These are phyloP conservation scores for Enteromius unitaeniatus DNA, from an alignment of 2,797 vertebrate genomes.

Conservation along the genomic window DNA sequence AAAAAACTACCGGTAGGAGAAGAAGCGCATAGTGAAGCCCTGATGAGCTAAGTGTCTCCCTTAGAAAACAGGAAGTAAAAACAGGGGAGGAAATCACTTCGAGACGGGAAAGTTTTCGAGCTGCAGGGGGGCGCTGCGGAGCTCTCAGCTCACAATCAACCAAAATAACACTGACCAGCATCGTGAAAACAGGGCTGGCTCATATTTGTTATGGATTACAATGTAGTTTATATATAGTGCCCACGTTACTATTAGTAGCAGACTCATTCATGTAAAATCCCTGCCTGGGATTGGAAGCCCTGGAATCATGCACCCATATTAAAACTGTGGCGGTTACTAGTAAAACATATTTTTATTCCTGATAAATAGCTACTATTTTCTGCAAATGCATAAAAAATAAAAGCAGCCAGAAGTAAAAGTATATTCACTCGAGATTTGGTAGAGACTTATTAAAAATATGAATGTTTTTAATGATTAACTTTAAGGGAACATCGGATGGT, in stretches of 20 bases:
- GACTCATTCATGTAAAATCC: no score
- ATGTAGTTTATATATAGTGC: neutral
- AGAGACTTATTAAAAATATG: neutral
- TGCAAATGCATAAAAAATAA: neutral
- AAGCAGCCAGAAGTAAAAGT: neutral
- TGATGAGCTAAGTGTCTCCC: constrained; percentile 58
- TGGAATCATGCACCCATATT: neutral
- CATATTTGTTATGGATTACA: neutral
- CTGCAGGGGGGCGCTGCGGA: constrained; percentile 72
- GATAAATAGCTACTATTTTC: neutral
- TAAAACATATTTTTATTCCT: neutral
- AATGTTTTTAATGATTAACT: neutral
- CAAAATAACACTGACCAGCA: constrained; percentile 8
- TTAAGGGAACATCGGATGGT: neutral
- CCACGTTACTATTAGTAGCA: neutral
- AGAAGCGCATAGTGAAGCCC: constrained; percentile 39
- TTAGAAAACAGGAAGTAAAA: constrained; percentile 79
- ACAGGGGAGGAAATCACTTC: constrained; percentile 63
- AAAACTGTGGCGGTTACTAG: neutral
- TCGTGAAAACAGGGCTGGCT: neutral
- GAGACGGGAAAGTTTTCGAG: constrained; percentile 70
- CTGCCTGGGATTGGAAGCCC: neutral
- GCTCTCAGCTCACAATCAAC: constrained; percentile 25
- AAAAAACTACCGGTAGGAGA: neutral
- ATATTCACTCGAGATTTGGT: neutral